Evolutionary conservation across 2,888 invertebrate genomes (phyloP).

Genomic region (Lamellibrachia satsuma): DNA sequence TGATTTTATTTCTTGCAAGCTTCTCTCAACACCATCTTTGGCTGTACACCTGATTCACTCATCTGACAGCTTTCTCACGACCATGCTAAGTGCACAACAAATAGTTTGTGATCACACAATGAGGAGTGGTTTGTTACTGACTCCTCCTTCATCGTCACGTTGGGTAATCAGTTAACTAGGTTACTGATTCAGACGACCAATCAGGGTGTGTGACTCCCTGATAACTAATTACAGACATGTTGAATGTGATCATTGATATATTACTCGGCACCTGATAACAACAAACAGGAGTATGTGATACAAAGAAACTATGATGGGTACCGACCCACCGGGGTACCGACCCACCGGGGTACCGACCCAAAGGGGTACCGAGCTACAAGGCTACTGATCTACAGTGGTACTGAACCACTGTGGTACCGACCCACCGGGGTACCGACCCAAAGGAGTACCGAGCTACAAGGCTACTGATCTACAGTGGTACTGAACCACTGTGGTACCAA

Average conservation of each 20-base stretch:
- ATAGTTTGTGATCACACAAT: background rate
- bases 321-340: too few species aligned
- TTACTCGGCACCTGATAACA: background rate
- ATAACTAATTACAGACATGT: background rate
- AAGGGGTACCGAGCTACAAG: too few species aligned
- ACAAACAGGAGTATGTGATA: background rate
- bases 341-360: too few species aligned
- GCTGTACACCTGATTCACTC: background rate
- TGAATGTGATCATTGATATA: background rate
- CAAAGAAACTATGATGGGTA: background rate
- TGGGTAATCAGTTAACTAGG: background rate
- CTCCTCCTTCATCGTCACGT: background rate
- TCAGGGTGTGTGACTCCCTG: background rate
- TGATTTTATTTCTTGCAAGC: conserved; percentile 17
- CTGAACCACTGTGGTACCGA: too few species aligned
- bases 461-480: too few species aligned
- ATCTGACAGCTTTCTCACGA: background rate
- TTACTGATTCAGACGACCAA: background rate
- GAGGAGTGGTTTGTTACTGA: background rate
- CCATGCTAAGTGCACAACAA: background rate
- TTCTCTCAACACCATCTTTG: conserved; percentile 17
- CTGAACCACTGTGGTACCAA: too few species aligned
- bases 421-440: too few species aligned
- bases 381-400: too few species aligned
- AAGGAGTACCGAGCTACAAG: too few species aligned